Evolutionary conservation across 2,888 invertebrate species (phyloP), one percentile per base, ranked within the genome.

Genomic region (Gonocerus acuteangulatus): DNA sequence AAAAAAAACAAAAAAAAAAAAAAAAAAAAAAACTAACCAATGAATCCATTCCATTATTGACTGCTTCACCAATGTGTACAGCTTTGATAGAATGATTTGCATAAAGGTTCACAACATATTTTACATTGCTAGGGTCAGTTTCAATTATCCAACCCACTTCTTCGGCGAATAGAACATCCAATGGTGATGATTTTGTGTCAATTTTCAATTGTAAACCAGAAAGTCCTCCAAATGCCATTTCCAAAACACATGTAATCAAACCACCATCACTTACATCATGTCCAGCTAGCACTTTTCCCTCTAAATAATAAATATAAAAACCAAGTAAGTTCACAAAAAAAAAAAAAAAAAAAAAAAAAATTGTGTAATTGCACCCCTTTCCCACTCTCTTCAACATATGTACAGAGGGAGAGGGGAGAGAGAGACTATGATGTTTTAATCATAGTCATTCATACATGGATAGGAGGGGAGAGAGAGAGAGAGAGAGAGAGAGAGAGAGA

Each of bases 181-280:
- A 73, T 1, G 81, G 75, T 22, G 58, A 44, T 21, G 45, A 32
- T 18, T 44, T 44, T 52, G 57, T 22, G 45, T 49, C 32, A 21
- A 61, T 45, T 52, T 61, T 23, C 32, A 62, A 19, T 73, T 73
- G 63, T 15, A 94, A 70, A 1, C 95, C 95, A 68, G 87, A 83
- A 62, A 95, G 77, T 36, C 96, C 95, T 61, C 85, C 94, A 72
- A 97, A 91, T n/a, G 89, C 87, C 95, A 97, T 96, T 77, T 99
- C 97, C 62, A 97, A 72, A 0, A 92, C 74, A 68, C 92, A 89
- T 0, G 89, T 89, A 44, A 97, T 78, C 32, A 97, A 78, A 27
- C 99, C 97, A 19, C 99, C 97, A 76, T 97, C 97, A 72, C 95
- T 96, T 3, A 97, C 80, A 74, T 99, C 97, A 73, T 99, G 97